Conservation (phyloP, 2,797 vertebrate genomes). For the Macropus fuliginosus region DNA sequence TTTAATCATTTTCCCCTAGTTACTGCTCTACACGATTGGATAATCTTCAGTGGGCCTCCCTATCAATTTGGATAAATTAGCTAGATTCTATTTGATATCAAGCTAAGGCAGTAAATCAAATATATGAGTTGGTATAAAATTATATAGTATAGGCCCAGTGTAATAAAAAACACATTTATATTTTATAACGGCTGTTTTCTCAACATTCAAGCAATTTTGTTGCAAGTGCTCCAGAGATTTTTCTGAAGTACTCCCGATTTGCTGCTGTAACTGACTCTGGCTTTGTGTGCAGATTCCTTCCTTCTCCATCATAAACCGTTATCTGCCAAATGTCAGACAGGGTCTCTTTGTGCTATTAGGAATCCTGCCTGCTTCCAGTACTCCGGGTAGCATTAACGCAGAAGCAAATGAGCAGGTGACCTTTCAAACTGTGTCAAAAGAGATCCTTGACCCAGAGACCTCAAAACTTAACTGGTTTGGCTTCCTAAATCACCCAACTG, state of each 20-base stretch:
- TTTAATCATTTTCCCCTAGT: neutral
- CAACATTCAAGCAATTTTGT: conserved; percentile 44
- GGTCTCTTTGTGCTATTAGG: conserved; percentile 74
- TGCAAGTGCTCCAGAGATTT: conserved; percentile 73
- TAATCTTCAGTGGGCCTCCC: conserved; percentile 65
- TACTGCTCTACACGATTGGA: conserved; percentile 42
- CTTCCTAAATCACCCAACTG: conserved; percentile 53
- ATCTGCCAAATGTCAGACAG: conserved; percentile 80
- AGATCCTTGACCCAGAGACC: conserved; percentile 82
- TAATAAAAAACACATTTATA: conserved; percentile 78
- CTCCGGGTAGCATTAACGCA: conserved; percentile 56
- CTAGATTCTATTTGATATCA: conserved; percentile 61
- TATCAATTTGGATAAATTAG: conserved; percentile 75
- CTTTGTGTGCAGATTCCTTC: conserved; percentile 69
- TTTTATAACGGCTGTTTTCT: conserved; percentile 71
- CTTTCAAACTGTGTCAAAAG: conserved; percentile 82
- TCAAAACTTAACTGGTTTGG: conserved; percentile 67
- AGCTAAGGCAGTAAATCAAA: conserved; percentile 66
- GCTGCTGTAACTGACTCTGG: conserved; percentile 50
- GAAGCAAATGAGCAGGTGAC: conserved; percentile 80
- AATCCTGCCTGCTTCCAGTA: conserved; percentile 46
- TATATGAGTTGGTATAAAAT: conserved; percentile 73
- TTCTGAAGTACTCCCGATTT: conserved; percentile 51
- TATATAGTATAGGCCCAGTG: conserved; percentile 73
- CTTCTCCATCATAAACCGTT: conserved; percentile 55